phyloP scores from a whole-genome alignment of 2,888 invertebrate genomes.

The Sabatieria punctata region DNA sequence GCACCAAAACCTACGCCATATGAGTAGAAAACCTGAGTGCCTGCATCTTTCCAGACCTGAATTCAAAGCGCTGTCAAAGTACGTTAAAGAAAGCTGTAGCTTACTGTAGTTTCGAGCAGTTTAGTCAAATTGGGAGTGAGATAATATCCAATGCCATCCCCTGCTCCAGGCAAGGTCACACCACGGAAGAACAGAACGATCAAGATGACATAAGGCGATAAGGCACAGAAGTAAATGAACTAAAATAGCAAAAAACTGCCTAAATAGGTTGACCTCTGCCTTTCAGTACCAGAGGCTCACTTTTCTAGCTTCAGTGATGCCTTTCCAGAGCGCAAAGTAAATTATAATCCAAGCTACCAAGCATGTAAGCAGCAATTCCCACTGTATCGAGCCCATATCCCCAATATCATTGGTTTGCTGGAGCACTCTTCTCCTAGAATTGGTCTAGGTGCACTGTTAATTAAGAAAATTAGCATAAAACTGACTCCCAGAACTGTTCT shows the following conservation, averaged over 20 bases:
- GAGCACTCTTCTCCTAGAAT: constrained; percentile 24
- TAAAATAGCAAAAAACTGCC: too few species aligned
- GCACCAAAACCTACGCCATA: too few species aligned
- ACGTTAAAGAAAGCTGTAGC: too few species aligned
- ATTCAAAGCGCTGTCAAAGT: too few species aligned
- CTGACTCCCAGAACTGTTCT: constrained; percentile 31
- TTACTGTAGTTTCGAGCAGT: constrained; percentile 19
- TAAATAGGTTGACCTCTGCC: too few species aligned
- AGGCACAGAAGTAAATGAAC: constrained; percentile 31
- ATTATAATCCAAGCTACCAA: constrained; percentile 26
- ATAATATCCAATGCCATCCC: constrained; percentile 14
- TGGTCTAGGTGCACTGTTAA: too few species aligned
- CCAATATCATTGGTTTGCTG: constrained; percentile 21
- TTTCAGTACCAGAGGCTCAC: too few species aligned
- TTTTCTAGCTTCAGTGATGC: constrained; percentile 30
- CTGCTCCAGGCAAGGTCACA: constrained; percentile 26
- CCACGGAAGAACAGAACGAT: constrained; percentile 26
- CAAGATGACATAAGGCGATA: constrained; percentile 29
- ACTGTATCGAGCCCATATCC: constrained; percentile 29
- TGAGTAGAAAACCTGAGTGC: too few species aligned
- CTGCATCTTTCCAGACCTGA: too few species aligned
- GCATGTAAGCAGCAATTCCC: constrained; percentile 22
- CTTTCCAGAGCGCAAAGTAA: constrained; percentile 32
- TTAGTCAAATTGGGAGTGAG: constrained; percentile 28
- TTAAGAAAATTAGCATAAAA: too few species aligned